Evolutionary conservation across 2,797 vertebrate species (phyloP), one percentile per base, ranked within the genome.

Genomic region (Rhinogobio ventralis): DNA sequence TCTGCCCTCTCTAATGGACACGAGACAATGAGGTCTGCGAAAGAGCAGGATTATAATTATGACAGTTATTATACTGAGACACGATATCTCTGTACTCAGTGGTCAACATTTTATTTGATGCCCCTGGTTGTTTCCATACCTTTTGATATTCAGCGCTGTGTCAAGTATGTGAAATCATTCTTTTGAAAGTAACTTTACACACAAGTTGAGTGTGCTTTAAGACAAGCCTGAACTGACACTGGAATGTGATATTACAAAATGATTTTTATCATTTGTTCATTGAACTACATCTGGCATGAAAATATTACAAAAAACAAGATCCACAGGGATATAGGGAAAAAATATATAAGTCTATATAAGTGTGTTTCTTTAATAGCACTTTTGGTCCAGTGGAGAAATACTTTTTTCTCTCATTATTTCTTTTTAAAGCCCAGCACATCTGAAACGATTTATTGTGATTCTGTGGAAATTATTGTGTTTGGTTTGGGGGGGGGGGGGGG

Each of bases 231-330:
- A 92, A 94, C 93, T 82, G 28, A 93, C 77, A 69, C n/a, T 87
- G 91, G 94, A 93, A 94, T 94, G 93, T 86, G 36, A 90, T 90
- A 88, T 92, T 90, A 85, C 76, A 85, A 91, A 93, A 92, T 87
- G 80, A 82, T 83, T 85, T 57, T 81, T 82, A 83, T 78, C 73
- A 79, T 42, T 25, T 76, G 33, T 57, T 83, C 33, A 67, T 67
- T 75, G 30, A 75, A 83, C 30, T 75, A 57, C 72, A 77, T 83
- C 25, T 77, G 73, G 36, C 72, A 77, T n/a, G 8, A 64, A 69
- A n/a, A 51, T 36, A 49, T 49, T 5, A 9, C 6, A 15, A 42
- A 55, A 19, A 9, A n/a, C 1, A 39, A n/a, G 64, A 67, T 53
- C 78, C 60, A 49, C 8, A 62, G 36, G 36, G 60, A 66, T 42